A percentile compares a stretch with the other conserved stretches of the same genome.
Conservation (phyloP, 2,797 vertebrate genomes). For the Cuculus canorus region DNA sequence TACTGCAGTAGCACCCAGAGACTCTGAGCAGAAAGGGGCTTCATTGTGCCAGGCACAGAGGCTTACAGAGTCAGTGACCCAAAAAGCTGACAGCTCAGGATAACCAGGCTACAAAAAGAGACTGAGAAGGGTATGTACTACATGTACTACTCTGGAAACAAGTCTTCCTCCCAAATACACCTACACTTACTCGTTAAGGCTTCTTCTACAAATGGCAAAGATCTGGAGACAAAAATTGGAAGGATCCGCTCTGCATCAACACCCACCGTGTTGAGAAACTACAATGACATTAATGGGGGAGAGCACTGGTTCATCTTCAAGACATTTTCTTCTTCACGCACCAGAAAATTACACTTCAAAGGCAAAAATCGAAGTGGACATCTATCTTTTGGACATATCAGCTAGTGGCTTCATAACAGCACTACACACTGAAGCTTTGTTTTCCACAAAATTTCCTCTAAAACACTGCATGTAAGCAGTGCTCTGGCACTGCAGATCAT, state of each 20-base stretch:
- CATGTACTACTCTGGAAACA: neutral
- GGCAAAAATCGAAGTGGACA: neutral
- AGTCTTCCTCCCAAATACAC: neutral
- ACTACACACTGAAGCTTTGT: neutral
- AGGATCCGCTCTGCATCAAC: neutral
- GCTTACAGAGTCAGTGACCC: neutral
- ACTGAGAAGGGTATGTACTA: neutral
- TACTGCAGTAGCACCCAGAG: slow-evolving; percentile 48
- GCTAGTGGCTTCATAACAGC: neutral
- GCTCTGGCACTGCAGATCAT: neutral
- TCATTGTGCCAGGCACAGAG: neutral
- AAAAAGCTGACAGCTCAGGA: neutral
- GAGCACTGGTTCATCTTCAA: neutral
- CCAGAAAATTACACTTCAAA: neutral
- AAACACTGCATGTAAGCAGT: neutral
- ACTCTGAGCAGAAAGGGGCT: slow-evolving; percentile 43
- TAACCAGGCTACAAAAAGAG: neutral
- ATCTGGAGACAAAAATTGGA: neutral
- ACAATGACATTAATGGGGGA: neutral
- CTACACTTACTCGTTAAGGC: neutral
- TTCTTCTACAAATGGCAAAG: neutral
- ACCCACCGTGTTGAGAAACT: neutral
- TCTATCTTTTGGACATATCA: neutral
- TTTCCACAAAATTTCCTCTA: neutral
- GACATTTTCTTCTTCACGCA: neutral